Percentiles rank a stretch among this genome's conserved stretches.
phyloP scores from a whole-genome alignment of 2,113 vertebrate species.

The Paramormyrops kingsleyae region DNA sequence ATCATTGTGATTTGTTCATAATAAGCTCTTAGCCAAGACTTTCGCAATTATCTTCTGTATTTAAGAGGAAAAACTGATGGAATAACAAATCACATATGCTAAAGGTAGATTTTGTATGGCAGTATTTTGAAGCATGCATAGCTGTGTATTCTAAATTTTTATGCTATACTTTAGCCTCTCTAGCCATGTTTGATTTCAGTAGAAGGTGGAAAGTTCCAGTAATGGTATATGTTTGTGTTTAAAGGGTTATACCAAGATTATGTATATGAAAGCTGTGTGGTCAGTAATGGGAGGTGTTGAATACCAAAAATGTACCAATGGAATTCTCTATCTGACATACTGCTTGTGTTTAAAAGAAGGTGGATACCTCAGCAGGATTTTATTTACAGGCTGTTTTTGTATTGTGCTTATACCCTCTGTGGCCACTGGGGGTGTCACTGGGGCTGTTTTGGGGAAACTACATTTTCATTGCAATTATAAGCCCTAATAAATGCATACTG shows the following conservation, averaged over 20 bases:
- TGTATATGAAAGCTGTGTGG: neutral
- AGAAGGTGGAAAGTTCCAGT: neutral
- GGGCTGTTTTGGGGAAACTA: neutral
- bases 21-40: constrained; percentile 3
- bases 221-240: neutral
- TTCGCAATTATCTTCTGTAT: neutral
- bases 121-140: neutral
- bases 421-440: neutral
- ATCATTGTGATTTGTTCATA: constrained; percentile 15
- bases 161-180: neutral
- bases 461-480: neutral
- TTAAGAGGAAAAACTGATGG: neutral
- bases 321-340: neutral
- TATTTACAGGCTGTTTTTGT: neutral
- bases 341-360: neutral
- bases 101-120: neutral
- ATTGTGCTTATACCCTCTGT: neutral
- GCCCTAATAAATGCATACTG: neutral
- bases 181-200: neutral
- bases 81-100: neutral
- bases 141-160: neutral
- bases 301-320: neutral
- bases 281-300: neutral
- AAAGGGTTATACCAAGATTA: neutral
- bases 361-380: neutral